Percentiles rank a stretch among this genome's conserved stretches.
phyloP scores from a whole-genome alignment of 37 sponge, comb jelly and placozoan genomes.

The Tethya wilhelma region DNA sequence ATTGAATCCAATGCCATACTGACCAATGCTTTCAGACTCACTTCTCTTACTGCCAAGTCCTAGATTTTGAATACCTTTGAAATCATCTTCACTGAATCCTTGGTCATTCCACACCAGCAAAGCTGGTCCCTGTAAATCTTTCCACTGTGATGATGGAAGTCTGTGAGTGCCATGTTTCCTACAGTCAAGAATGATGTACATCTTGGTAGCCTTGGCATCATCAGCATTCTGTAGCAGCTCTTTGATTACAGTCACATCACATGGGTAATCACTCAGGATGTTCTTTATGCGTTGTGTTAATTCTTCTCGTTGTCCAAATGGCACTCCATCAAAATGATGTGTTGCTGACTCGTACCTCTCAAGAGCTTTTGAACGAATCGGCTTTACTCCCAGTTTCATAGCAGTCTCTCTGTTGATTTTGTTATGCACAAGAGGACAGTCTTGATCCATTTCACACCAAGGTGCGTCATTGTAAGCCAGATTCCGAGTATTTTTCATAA shows the following conservation, averaged over 20 bases:
- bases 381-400: conserved; percentile 36
- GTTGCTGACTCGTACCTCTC: conserved; percentile 9
- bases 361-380: conserved; percentile 27
- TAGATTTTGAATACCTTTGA: conserved; percentile 70
- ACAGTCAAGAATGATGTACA: conserved; percentile 71
- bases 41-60: conserved; percentile 66
- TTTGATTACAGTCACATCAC: conserved; percentile 44
- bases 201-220: conserved; percentile 74
- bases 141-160: conserved; percentile 29
- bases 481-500: not conserved
- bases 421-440: not conserved
- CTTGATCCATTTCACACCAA: conserved; percentile 23
- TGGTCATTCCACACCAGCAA: conserved; percentile 66
- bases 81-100: conserved; percentile 45
- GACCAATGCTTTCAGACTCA: conserved; percentile 59
- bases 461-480: conserved; percentile 47
- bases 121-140: conserved; percentile 58
- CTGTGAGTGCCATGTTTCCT: conserved; percentile 15
- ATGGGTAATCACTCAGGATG: conserved; percentile 51
- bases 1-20: conserved; percentile 88
- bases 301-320: conserved; percentile 50
- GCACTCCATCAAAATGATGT: conserved; percentile 11
- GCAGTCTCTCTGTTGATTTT: conserved; percentile 12
- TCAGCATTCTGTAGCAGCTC: conserved; percentile 85
- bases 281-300: conserved; percentile 51